Evolutionary conservation across 2,113 vertebrate genomes (phyloP).

Genomic region (Ophiodon elongatus): DNA sequence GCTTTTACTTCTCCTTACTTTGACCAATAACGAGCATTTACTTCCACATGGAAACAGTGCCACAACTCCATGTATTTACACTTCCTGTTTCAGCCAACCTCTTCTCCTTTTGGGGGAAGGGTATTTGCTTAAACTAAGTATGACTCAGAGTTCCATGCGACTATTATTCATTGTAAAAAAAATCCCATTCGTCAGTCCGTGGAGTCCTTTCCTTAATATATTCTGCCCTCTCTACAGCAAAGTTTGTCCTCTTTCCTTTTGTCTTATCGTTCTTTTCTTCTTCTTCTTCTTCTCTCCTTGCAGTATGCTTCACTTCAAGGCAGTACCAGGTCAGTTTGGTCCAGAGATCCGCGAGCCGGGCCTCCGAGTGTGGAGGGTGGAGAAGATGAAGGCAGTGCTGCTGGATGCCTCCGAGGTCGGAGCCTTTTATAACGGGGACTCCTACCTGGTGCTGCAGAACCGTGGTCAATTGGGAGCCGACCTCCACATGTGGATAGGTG

Average conservation of each 20-base stretch:
- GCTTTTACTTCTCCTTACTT: constrained; percentile 41
- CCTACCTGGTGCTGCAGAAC: constrained; percentile 90
- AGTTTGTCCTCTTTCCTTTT: not conserved
- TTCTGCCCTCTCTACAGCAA: not conserved
- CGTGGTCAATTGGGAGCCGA: constrained; percentile 80
- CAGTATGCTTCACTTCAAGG: constrained; percentile 82
- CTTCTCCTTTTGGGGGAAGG: not conserved
- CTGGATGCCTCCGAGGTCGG: constrained; percentile 82
- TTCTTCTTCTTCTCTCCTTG: not conserved
- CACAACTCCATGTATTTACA: not conserved
- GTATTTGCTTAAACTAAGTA: not conserved
- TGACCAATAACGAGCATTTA: accelerated
- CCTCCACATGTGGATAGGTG: constrained; percentile 95
- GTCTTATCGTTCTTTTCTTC: not conserved
- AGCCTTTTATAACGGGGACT: constrained; percentile 90
- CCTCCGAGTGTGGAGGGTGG: constrained; percentile 88
- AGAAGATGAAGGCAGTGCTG: constrained; percentile 89
- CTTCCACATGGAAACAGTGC: not conserved
- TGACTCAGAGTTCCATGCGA: not conserved
- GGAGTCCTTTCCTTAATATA: not conserved
- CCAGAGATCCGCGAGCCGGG: constrained; percentile 77
- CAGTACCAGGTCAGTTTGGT: constrained; percentile 81
- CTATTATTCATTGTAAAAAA: not conserved
- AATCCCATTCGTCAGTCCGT: not conserved
- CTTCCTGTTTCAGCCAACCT: constrained; percentile 31